These are phyloP conservation scores for Bactericera cockerelli DNA, from an alignment of 1,140 invertebrate species.

Conservation along the genomic window DNA sequence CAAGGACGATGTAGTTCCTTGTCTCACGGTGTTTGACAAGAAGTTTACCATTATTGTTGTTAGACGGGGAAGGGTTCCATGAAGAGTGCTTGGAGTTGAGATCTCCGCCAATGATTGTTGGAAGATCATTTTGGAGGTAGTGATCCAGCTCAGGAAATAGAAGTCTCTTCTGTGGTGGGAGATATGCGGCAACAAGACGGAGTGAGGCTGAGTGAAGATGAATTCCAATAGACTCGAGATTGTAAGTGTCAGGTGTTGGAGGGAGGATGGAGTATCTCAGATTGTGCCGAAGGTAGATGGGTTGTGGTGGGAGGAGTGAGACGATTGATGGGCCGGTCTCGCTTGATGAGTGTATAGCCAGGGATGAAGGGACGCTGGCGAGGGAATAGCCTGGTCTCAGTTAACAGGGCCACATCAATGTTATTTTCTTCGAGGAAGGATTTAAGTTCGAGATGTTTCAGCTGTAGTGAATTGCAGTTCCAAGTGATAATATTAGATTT, in stretches of 20 bases:
- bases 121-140: neutral
- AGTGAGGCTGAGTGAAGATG: neutral
- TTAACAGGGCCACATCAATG: slow-evolving; percentile 3
- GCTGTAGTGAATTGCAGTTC: no score
- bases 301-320: neutral
- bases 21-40: neutral
- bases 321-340: neutral
- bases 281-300: neutral
- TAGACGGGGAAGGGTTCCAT: neutral
- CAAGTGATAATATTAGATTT: no score
- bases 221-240: neutral
- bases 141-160: neutral
- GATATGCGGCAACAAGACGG: neutral
- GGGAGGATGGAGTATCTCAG: slow-evolving; percentile 1
- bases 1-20: neutral
- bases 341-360: slow-evolving; percentile 5
- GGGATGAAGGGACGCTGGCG: neutral
- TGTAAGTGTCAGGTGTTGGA: neutral
- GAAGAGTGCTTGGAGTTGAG: slow-evolving; percentile 4
- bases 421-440: neutral
- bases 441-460: neutral
- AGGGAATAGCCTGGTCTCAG: slow-evolving; percentile 8
- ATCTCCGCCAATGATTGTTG: slow-evolving; percentile 6
- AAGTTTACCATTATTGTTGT: neutral
- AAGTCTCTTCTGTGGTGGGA: slow-evolving; percentile 9